These are phyloP conservation scores for Drosophila biarmipes DNA, from an alignment of 1,140 invertebrate genomes.

Conservation along the genomic window DNA sequence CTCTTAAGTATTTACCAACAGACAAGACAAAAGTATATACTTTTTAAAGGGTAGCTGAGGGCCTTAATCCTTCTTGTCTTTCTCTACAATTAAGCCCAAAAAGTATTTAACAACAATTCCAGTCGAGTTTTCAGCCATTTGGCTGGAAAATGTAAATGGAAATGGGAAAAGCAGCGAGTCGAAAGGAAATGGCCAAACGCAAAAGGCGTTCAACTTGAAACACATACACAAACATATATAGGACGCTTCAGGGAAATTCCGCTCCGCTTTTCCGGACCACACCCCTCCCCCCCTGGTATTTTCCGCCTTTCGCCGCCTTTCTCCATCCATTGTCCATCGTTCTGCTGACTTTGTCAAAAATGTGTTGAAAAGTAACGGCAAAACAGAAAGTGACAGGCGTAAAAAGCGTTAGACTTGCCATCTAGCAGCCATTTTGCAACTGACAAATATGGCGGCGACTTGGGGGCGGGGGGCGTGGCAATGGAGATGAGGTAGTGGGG, in stretches of 20 bases:
- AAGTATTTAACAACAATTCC: constrained; percentile 59
- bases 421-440: constrained; percentile 57
- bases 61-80: constrained; percentile 1
- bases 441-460: constrained; percentile 50
- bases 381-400: constrained; percentile 49
- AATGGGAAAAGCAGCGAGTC: constrained; percentile 39
- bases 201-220: constrained; percentile 58
- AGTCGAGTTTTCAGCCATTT: constrained; percentile 37
- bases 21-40: background rate
- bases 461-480: constrained; percentile 2
- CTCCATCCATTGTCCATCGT: constrained; percentile 17
- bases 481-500: background rate
- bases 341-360: constrained; percentile 68
- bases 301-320: background rate
- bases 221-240: constrained; percentile 13
- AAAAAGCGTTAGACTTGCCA: constrained; percentile 45
- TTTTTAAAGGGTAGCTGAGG: constrained; percentile 1
- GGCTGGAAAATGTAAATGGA: constrained; percentile 30
- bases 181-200: constrained; percentile 38
- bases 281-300: background rate
- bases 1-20: too few relatives aligned
- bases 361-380: constrained; percentile 57
- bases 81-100: constrained; percentile 36
- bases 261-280: background rate
- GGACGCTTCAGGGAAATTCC: constrained; percentile 9